Conservation (phyloP, 2,113 vertebrate species). For the Mormyrus lacerda region DNA sequence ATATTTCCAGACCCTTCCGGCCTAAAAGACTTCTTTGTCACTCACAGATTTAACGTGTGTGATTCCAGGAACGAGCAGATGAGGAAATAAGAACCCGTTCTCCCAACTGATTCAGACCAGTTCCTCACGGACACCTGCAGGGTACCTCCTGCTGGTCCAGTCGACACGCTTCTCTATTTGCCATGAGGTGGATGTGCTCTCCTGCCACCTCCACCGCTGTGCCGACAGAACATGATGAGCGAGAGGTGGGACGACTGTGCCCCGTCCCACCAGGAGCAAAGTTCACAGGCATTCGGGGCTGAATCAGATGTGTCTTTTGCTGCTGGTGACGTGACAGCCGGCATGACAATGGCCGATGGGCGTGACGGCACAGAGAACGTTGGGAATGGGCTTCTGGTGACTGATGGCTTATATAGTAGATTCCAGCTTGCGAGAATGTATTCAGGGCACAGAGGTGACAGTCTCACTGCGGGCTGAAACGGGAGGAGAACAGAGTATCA, state of each 20-base stretch:
- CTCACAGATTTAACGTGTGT: neutral
- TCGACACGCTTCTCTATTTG: neutral
- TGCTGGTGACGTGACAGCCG: neutral
- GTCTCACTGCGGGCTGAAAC: constrained; percentile 2
- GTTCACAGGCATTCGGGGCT: neutral
- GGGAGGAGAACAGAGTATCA: neutral
- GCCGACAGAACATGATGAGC: neutral
- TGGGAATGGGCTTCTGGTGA: constrained; percentile 14
- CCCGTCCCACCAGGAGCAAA: neutral
- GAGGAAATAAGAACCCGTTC: neutral
- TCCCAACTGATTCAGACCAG: neutral
- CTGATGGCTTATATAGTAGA: constrained; percentile 16
- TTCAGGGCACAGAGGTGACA: constrained; percentile 36
- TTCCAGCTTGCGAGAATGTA: constrained; percentile 39
- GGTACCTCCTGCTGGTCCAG: neutral
- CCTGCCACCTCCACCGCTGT: neutral
- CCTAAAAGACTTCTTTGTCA: neutral
- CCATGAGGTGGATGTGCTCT: neutral
- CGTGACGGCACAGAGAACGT: neutral
- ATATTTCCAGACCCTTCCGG: neutral
- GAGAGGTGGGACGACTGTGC: neutral
- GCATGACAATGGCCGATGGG: neutral
- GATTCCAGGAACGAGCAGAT: neutral
- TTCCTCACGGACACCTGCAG: neutral
- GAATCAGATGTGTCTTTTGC: neutral